Conservation (phyloP, 2,888 invertebrate species). For the Aelia acuminata region DNA sequence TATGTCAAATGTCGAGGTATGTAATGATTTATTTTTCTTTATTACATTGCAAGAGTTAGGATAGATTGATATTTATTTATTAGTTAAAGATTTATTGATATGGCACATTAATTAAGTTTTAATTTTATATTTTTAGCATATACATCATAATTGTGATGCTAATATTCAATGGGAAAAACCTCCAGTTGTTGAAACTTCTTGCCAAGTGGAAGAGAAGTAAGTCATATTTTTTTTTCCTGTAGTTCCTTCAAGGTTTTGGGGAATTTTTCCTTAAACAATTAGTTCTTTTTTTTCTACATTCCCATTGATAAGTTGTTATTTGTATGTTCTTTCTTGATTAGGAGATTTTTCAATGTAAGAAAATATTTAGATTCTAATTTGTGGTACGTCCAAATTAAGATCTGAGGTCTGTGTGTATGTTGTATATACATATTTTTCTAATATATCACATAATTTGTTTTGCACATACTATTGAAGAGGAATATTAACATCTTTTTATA, state of each 20-base stretch:
- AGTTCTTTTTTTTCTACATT: not conserved
- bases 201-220: conserved; percentile 67
- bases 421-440: no score
- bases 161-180: conserved; percentile 66
- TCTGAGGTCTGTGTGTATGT: no score
- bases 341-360: not conserved
- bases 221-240: conserved; percentile 59
- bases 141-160: conserved; percentile 67
- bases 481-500: no score
- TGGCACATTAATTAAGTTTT: conserved; percentile 64
- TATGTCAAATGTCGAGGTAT: conserved; percentile 81
- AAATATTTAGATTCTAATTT: not conserved
- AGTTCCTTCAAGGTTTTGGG: not conserved
- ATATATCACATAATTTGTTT: no score
- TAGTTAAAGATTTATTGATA: not conserved
- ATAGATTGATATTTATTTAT: not conserved
- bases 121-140: conserved; percentile 66
- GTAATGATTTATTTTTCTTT: conserved; percentile 66
- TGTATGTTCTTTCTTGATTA: not conserved
- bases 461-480: no score
- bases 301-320: not conserved
- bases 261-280: not conserved
- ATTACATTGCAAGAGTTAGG: not conserved
- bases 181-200: conserved; percentile 65
- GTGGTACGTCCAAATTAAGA: no score